phyloP scores from a whole-genome alignment of 2,888 invertebrate species.

The Lordiphosa andalusiaca region DNA sequence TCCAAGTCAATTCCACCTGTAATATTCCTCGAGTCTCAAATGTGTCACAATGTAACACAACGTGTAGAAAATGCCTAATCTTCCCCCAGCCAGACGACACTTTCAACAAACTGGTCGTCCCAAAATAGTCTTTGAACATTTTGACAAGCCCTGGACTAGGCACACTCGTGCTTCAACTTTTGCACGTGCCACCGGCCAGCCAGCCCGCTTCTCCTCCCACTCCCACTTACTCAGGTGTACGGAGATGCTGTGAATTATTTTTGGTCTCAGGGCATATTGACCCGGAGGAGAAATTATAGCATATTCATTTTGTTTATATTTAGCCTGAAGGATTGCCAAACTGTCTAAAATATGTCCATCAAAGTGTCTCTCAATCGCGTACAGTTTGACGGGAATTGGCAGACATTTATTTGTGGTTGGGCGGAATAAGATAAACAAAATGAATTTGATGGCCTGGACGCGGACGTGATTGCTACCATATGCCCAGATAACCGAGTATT shows the following conservation, averaged over 20 bases:
- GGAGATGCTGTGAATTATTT: constrained; percentile 26
- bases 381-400: constrained; percentile 35
- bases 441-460: constrained; percentile 11
- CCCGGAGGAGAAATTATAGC: constrained; percentile 2
- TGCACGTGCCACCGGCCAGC: constrained; percentile 21
- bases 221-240: constrained; percentile 23
- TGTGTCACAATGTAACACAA: too few relatives aligned
- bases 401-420: constrained; percentile 14
- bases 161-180: neutral
- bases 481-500: constrained; percentile 11
- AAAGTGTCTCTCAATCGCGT: constrained; percentile 19
- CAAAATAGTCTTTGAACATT: constrained; percentile 9
- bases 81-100: neutral
- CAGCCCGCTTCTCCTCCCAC: neutral
- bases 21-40: too few relatives aligned
- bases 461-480: constrained; percentile 38
- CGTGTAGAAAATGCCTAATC: too few relatives aligned
- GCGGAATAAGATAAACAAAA: constrained; percentile 22
- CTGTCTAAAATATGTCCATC: constrained; percentile 43
- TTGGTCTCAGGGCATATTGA: constrained; percentile 13
- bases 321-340: constrained; percentile 29
- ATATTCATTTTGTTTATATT: constrained; percentile 27
- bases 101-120: constrained; percentile 9
- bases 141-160: constrained; percentile 9
- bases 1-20: too few relatives aligned